Evolutionary conservation across 1,140 invertebrate genomes (phyloP).

Genomic region (Drosophila equinoxialis): DNA sequence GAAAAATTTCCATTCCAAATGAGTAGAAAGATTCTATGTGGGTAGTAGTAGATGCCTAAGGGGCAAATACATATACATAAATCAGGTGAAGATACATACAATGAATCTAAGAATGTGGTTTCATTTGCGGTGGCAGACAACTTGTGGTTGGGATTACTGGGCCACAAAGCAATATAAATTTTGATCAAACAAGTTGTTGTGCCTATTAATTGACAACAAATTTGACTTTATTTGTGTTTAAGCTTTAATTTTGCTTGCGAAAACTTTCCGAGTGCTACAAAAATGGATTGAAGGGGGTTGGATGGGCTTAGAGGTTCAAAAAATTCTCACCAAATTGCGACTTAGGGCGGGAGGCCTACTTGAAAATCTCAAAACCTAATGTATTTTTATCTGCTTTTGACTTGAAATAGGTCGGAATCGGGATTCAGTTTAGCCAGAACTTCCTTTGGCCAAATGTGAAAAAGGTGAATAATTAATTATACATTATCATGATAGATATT

Average conservation of each 20-base stretch:
- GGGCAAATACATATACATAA: background rate
- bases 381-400: too few species aligned
- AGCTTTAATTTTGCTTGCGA: background rate
- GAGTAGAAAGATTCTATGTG: background rate
- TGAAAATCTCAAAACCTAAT: too few species aligned
- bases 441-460: too few species aligned
- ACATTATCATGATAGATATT: too few species aligned
- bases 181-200: constrained; percentile 3
- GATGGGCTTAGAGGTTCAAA: too few species aligned
- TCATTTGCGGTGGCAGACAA: background rate
- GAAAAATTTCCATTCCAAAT: constrained; percentile 42
- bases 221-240: background rate
- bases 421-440: too few species aligned
- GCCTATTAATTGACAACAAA: background rate
- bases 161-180: constrained; percentile 2
- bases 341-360: too few species aligned
- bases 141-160: background rate
- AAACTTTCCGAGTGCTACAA: background rate
- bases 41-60: background rate
- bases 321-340: too few species aligned
- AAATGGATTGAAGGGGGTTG: too few species aligned
- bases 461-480: too few species aligned
- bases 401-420: too few species aligned
- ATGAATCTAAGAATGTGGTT: background rate
- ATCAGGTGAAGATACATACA: background rate